A percentile compares a stretch with the other conserved stretches of the same genome.
Evolutionary conservation across 2,797 vertebrate species (phyloP).

Genomic region (Masticophis lateralis): DNA sequence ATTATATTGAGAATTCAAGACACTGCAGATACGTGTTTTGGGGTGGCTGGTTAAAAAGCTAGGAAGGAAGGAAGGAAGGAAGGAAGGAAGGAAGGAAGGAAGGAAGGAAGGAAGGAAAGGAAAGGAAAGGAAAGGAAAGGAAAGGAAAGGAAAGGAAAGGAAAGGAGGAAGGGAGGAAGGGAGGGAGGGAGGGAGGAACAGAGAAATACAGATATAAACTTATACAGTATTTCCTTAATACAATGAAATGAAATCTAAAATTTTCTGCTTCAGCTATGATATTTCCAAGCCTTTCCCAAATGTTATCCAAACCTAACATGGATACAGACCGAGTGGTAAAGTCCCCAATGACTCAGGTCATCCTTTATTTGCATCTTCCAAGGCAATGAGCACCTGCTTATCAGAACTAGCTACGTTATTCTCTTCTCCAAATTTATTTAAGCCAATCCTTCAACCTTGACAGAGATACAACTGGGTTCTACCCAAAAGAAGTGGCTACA

Average conservation of each 20-base stretch:
- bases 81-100: too few relatives aligned
- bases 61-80: too few relatives aligned
- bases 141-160: accelerated
- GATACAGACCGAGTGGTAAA: neutral
- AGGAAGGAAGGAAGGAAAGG: too few relatives aligned
- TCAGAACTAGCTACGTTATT: neutral
- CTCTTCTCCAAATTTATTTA: neutral
- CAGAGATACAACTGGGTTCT: neutral
- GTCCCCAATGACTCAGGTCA: neutral
- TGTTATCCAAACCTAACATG: neutral
- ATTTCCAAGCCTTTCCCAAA: neutral
- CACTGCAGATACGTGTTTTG: neutral
- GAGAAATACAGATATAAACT: neutral
- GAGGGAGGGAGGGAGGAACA: too few relatives aligned
- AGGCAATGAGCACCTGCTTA: neutral
- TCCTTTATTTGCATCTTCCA: neutral
- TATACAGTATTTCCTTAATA: neutral
- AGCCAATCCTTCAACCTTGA: neutral
- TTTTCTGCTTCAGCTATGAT: neutral
- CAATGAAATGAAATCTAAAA: neutral
- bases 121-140: too few relatives aligned
- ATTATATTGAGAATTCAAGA: neutral
- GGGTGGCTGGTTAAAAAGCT: neutral
- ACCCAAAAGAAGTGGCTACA: neutral
- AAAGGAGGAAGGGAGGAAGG: too few relatives aligned